These are phyloP conservation scores for Betta splendens DNA, from an alignment of 2,797 vertebrate genomes.

Conservation along the genomic window DNA sequence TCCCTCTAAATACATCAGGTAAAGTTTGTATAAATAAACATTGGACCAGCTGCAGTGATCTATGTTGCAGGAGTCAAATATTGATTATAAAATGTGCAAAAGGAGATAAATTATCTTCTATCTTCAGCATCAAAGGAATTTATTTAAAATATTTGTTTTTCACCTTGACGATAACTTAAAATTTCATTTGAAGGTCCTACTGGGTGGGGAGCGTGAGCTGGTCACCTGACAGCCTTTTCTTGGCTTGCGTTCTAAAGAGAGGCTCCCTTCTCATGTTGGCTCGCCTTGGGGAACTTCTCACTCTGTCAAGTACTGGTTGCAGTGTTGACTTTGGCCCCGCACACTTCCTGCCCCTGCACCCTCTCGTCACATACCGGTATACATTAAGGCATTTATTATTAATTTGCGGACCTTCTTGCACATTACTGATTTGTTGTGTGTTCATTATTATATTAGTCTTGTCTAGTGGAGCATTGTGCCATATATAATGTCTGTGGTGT, in stretches of 20 bases:
- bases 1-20: constrained; percentile 89
- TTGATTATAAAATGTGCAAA: constrained; percentile 10
- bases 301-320: constrained; percentile 88
- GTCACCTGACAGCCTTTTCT: constrained; percentile 88
- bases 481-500: background rate
- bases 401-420: background rate
- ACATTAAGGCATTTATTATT: constrained; percentile 4
- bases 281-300: constrained; percentile 88
- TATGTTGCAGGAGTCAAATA: background rate
- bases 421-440: constrained; percentile 1
- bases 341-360: constrained; percentile 96
- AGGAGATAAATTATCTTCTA: background rate
- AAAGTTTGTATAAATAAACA: constrained; percentile 6
- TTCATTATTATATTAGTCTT: background rate
- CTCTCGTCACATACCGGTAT: constrained; percentile 92
- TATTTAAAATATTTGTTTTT: background rate
- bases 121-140: background rate
- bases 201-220: constrained; percentile 93
- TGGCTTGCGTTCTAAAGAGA: constrained; percentile 94
- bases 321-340: constrained; percentile 93
- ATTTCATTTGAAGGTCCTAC: constrained; percentile 84
- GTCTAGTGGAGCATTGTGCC: background rate
- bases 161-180: background rate
- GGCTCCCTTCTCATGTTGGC: constrained; percentile 90
- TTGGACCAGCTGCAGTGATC: background rate